These are phyloP conservation scores for Grammomys surdaster DNA, from an alignment of 2,113 vertebrate species.

Conservation along the genomic window DNA sequence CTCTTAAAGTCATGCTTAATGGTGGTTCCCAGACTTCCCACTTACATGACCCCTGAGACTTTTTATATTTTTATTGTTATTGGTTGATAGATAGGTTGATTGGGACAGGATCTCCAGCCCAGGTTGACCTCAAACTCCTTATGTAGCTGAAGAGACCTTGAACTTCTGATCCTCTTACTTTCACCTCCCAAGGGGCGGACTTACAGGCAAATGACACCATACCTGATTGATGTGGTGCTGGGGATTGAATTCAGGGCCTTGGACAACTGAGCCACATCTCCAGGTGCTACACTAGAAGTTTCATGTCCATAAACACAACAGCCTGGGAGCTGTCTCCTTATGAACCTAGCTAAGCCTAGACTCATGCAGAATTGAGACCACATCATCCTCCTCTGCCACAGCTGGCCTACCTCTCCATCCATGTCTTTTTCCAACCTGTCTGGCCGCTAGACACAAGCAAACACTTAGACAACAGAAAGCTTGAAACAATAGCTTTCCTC, in stretches of 20 bases:
- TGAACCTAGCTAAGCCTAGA: background rate
- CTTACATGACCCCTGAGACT: background rate
- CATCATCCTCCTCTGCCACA: background rate
- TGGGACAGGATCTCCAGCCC: background rate
- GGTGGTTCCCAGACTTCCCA: background rate
- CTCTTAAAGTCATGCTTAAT: background rate
- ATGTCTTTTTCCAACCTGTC: background rate
- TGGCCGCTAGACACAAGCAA: background rate
- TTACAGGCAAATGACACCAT: background rate
- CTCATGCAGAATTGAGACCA: background rate
- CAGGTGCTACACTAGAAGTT: background rate
- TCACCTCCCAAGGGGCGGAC: background rate
- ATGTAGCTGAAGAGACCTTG: background rate
- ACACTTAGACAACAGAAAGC: background rate
- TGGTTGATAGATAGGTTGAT: background rate
- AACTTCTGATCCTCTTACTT: background rate
- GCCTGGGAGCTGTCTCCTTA: background rate
- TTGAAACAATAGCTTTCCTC: conserved; percentile 51
- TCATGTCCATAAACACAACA: background rate
- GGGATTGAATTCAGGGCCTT: background rate
- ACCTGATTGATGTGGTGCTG: background rate
- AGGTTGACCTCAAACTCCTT: background rate
- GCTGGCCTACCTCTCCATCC: background rate
- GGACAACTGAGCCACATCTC: background rate
- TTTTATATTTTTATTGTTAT: background rate